Conservation (phyloP, 2,113 vertebrate species). For the Arvicanthis niloticus region DNA sequence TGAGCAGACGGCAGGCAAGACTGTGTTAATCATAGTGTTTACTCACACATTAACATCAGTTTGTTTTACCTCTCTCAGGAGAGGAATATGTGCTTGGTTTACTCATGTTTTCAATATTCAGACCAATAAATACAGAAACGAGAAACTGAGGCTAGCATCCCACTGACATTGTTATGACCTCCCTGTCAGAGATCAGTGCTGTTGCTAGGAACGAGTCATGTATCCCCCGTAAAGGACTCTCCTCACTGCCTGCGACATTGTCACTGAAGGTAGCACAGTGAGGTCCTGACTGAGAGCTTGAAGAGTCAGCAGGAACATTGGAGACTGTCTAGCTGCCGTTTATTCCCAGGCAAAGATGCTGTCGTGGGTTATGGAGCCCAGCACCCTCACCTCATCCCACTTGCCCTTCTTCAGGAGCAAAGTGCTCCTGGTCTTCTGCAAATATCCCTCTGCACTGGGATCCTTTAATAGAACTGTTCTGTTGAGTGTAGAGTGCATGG, state of each 20-base stretch:
- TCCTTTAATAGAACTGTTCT: neutral
- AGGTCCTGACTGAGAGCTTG: neutral
- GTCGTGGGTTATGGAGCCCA: neutral
- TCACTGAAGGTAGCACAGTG: neutral
- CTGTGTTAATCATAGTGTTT: neutral
- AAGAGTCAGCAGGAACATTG: neutral
- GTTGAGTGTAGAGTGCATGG: neutral
- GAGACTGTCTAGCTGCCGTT: neutral
- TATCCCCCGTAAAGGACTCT: neutral
- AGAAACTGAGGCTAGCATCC: neutral
- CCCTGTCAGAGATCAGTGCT: neutral
- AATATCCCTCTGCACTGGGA: neutral
- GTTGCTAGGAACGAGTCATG: neutral
- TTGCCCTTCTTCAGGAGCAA: neutral
- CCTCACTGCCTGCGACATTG: neutral
- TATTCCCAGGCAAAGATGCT: neutral
- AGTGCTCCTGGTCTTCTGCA: neutral
- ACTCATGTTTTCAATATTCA: neutral
- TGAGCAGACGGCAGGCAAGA: neutral
- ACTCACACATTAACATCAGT: neutral
- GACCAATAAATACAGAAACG: neutral
- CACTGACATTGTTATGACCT: neutral
- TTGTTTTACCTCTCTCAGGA: neutral
- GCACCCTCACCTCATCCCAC: neutral
- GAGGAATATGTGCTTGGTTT: neutral